phyloP scores from a whole-genome alignment of 2,113 vertebrate genomes.

The Cyprinodon variegatus region DNA sequence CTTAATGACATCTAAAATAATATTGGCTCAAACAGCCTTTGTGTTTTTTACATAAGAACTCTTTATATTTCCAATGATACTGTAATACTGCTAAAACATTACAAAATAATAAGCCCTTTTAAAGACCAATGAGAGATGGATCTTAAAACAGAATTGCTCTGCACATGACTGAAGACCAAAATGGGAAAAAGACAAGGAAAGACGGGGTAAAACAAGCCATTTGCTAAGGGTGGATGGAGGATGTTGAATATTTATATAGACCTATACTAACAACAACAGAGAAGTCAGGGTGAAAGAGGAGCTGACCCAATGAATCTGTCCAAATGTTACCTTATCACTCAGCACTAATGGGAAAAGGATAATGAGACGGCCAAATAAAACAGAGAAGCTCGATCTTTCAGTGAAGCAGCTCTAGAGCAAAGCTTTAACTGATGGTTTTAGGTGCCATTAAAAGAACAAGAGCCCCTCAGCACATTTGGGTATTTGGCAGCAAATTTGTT shows the following conservation, averaged over 20 bases:
- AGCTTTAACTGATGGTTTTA: constrained; percentile 24
- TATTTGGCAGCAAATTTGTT: not conserved
- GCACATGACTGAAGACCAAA: constrained; percentile 11
- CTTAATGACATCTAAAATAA: constrained; percentile 26
- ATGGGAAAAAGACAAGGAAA: constrained; percentile 11
- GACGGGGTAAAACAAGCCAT: constrained; percentile 17
- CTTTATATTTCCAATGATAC: constrained; percentile 20
- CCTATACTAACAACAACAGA: constrained; percentile 23
- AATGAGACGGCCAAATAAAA: constrained; percentile 42
- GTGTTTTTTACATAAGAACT: not conserved
- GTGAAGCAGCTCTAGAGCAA: constrained; percentile 39
- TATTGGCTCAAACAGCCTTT: not conserved
- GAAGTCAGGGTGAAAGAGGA: constrained; percentile 22
- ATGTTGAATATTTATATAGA: constrained; percentile 46
- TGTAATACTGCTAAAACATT: constrained; percentile 33
- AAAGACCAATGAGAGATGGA: constrained; percentile 43
- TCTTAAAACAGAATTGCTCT: constrained; percentile 28
- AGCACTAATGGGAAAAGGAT: constrained; percentile 35
- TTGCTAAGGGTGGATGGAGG: constrained; percentile 41
- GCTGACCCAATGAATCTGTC: not conserved
- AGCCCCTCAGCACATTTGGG: not conserved
- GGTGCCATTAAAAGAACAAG: not conserved
- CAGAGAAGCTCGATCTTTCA: constrained; percentile 31
- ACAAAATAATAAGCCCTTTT: constrained; percentile 40
- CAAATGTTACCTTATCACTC: constrained; percentile 7